Evolutionary conservation across 2,888 invertebrate species (phyloP).

Genomic region (Rosalia funebris): DNA sequence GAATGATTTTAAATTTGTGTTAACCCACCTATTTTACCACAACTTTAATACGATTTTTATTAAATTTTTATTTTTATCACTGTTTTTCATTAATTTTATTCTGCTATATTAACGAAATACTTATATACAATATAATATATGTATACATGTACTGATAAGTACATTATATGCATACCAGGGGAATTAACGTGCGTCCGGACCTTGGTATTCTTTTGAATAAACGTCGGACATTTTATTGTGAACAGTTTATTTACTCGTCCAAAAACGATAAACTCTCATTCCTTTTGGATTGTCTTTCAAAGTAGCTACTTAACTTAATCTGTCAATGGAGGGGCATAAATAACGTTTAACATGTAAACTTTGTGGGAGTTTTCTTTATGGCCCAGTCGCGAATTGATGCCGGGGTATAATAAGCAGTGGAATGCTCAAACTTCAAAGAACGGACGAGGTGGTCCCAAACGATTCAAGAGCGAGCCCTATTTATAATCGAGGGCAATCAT

Average conservation of each 20-base stretch:
- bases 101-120: neutral
- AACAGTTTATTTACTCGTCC: conserved; percentile 33
- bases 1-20: too few species aligned
- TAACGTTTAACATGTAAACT: conserved; percentile 23
- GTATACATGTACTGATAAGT: neutral
- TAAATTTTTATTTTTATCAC: too few species aligned
- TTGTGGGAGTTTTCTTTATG: conserved; percentile 24
- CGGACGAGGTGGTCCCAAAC: conserved; percentile 1
- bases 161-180: too few species aligned
- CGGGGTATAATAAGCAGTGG: neutral
- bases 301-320: conserved; percentile 38
- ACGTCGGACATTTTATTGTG: conserved; percentile 33
- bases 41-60: too few species aligned
- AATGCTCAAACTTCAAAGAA: neutral
- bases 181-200: conserved; percentile 25
- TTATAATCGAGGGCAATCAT: neutral
- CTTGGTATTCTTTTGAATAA: conserved; percentile 27
- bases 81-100: too few species aligned
- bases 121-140: neutral
- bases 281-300: conserved; percentile 22
- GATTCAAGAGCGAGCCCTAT: neutral
- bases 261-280: conserved; percentile 27
- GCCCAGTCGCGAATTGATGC: conserved; percentile 16
- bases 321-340: conserved; percentile 29
- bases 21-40: too few species aligned